These are phyloP conservation scores for Opisthograptis luteolata DNA, from an alignment of 2,888 invertebrate species.

Conservation along the genomic window DNA sequence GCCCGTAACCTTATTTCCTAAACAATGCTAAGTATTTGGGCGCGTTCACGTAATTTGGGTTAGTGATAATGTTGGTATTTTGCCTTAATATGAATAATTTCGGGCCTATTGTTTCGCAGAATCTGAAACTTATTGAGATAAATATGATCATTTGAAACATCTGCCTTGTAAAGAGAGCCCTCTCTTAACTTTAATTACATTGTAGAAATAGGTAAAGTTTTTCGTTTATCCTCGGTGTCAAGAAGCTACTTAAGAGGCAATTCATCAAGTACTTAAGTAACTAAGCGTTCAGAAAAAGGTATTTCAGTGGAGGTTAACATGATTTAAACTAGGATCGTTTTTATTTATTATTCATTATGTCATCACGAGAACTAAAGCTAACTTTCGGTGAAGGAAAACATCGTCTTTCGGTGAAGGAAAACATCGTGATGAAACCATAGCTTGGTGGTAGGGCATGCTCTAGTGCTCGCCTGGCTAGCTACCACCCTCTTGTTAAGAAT, in stretches of 20 bases:
- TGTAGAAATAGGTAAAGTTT: not conserved
- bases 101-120: conserved; percentile 4
- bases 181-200: not conserved
- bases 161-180: not conserved
- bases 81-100: not conserved
- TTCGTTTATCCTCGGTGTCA: not conserved
- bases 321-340: no score
- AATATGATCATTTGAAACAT: conserved; percentile 4
- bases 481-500: no score
- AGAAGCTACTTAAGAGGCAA: not conserved
- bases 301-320: no score
- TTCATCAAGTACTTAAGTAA: not conserved
- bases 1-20: not conserved
- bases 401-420: no score
- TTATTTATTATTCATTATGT: no score
- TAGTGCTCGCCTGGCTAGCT: no score
- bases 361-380: no score
- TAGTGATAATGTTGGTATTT: not conserved
- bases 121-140: conserved; percentile 6
- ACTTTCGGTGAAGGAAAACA: no score
- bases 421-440: no score
- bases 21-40: not conserved
- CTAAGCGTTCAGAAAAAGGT: no score
- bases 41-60: not conserved
- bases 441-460: no score